phyloP scores from a whole-genome alignment of 2,797 vertebrate genomes.

The Syngnathus acus region DNA sequence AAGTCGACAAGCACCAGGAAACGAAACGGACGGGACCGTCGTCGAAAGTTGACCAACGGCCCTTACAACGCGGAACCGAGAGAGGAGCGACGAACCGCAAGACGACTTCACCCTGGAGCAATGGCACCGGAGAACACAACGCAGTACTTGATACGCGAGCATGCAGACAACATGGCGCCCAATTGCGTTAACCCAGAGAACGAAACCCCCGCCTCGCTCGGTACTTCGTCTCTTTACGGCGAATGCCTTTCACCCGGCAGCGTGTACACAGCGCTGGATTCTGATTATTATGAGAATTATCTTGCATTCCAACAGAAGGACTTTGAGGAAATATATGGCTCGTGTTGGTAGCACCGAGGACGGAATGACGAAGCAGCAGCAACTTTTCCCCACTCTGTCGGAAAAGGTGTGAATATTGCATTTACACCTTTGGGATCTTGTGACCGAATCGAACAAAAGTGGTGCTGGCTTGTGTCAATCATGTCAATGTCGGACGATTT shows the following conservation, averaged over 20 bases:
- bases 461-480: neutral
- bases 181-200: rapidly evolving
- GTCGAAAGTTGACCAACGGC: neutral
- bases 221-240: neutral
- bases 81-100: neutral
- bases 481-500: constrained; percentile 42
- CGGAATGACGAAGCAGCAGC: constrained; percentile 17
- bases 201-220: rapidly evolving
- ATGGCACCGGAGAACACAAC: constrained; percentile 75
- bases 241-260: constrained; percentile 10
- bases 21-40: constrained; percentile 11
- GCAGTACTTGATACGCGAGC: constrained; percentile 70
- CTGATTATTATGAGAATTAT: constrained; percentile 32
- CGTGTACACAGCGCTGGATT: constrained; percentile 19
- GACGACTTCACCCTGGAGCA: constrained; percentile 16
- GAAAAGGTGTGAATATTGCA: constrained; percentile 49
- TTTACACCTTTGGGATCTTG: constrained; percentile 12
- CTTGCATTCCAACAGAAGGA: constrained; percentile 61
- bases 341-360: constrained; percentile 16
- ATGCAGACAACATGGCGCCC: constrained; percentile 40
- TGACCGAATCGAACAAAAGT: neutral
- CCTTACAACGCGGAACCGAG: neutral
- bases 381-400: constrained; percentile 10
- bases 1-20: constrained; percentile 19
- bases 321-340: constrained; percentile 54